Evolutionary conservation across 2,888 invertebrate species (phyloP), one percentile per base, ranked within the genome.

Genomic region (Anaspis maculata): DNA sequence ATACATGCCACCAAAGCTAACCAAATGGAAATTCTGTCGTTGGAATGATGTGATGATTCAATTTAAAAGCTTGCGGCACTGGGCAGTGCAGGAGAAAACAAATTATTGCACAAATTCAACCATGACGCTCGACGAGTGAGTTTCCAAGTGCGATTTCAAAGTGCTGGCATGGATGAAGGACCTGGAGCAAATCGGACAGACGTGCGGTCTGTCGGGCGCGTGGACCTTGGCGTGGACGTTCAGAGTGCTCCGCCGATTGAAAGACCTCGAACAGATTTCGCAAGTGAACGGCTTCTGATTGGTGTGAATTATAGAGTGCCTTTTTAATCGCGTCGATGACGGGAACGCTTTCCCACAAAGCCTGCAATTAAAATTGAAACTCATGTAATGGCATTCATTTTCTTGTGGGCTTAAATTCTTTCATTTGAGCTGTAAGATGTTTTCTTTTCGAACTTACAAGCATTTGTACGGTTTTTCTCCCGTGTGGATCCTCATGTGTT

Each of bases 401-500:
- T 7, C 3, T 4, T 4, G n/a, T n/a, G n/a, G n/a, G n/a, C n/a
- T 3, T 10, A 13, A 25, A 9, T 19, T 19, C 21, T 19, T 7
- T 7, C 21, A 7, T 7, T 7, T 19, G 5, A 19, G 5, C 7
- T 19, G 6, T 19, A 19, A 19, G 7, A 19, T 19, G n/a, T 24
- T 5, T 9, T 24, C 4, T 5, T 9, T 13, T 26, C 24, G 24
- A 5, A 42, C 59, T 41, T 44, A 58, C 53, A 32, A 51, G 46
- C 56, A 57, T 32, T 54, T 48, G 30, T 45, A 58, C 1, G 58
- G 58, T n/a, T 45, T 39, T 36, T 56, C 57, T 1, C 58, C 58
- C 2, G 58, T 56, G 27, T 58, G 58, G 3, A 44, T 53, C 19
- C 57, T 30, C 49, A 56, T 51, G 32, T 58, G 51, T 33, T 56